phyloP scores from a whole-genome alignment of 2,888 invertebrate genomes.

The Platycnemis pennipes region DNA sequence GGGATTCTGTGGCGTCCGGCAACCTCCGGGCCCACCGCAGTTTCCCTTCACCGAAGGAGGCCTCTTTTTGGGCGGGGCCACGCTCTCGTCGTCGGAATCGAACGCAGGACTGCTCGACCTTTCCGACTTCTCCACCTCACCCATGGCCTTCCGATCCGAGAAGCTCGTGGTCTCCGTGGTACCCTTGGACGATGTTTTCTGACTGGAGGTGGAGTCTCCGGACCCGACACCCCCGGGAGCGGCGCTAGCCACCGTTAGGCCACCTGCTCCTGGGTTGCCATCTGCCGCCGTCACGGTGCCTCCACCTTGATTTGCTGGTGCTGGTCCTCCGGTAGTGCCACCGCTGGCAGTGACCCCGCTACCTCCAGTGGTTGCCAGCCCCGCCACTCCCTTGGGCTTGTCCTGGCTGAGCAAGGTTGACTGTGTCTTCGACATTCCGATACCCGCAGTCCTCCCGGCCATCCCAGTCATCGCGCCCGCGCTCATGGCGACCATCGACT shows the following conservation, averaged over 20 bases:
- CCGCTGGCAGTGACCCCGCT: slow-evolving; percentile 77
- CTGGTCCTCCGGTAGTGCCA: slow-evolving; percentile 77
- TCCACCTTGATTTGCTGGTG: slow-evolving; percentile 74
- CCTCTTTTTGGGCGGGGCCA: slow-evolving; percentile 71
- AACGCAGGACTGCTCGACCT: slow-evolving; percentile 96
- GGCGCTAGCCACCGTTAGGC: slow-evolving; percentile 69
- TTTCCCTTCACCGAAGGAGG: slow-evolving; percentile 74
- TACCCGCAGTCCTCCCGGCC: slow-evolving; percentile 93
- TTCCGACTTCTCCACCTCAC: slow-evolving; percentile 87
- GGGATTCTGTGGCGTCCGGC: slow-evolving; percentile 76
- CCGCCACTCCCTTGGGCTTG: slow-evolving; percentile 82
- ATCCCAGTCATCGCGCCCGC: slow-evolving; percentile 95
- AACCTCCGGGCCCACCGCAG: slow-evolving; percentile 69
- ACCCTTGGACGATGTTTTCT: slow-evolving; percentile 82
- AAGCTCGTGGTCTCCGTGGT: slow-evolving; percentile 80
- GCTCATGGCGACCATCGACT: slow-evolving; percentile 94
- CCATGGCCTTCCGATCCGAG: slow-evolving; percentile 73
- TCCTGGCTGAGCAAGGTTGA: slow-evolving; percentile 86
- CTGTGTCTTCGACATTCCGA: slow-evolving; percentile 90
- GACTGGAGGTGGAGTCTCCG: slow-evolving; percentile 82
- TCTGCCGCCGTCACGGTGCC: slow-evolving; percentile 74
- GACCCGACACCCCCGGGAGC: slow-evolving; percentile 69
- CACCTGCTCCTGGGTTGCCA: slow-evolving; percentile 73
- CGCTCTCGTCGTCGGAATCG: slow-evolving; percentile 93
- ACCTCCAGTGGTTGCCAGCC: slow-evolving; percentile 77